Conservation (phyloP, 2,797 vertebrate species). For the Sebastes miniatus region DNA sequence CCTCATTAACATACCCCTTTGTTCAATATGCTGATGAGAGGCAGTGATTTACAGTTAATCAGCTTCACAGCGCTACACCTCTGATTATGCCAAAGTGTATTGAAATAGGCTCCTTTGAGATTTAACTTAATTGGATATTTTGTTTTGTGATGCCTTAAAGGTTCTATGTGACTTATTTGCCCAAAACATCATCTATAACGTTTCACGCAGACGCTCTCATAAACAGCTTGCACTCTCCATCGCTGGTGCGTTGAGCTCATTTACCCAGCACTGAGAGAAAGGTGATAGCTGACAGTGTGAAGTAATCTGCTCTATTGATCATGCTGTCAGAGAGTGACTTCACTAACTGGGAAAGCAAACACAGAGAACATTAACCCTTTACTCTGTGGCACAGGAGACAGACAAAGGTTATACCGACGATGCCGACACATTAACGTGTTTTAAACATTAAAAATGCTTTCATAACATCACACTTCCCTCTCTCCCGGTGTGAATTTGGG, state of each 20-base stretch:
- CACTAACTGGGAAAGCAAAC: conserved; percentile 76
- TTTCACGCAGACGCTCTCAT: conserved; percentile 11
- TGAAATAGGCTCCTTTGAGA: neutral
- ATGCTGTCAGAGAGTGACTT: conserved; percentile 75
- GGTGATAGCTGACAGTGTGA: conserved; percentile 84
- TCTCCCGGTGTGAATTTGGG: conserved; percentile 27
- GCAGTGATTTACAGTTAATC: conserved; percentile 49
- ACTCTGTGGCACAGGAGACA: neutral
- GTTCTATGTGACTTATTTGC: conserved; percentile 18
- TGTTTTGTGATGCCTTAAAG: neutral
- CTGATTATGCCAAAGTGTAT: neutral
- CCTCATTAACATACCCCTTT: conserved; percentile 65
- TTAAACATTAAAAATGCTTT: conserved; percentile 8
- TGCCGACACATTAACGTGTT: neutral
- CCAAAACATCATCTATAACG: conserved; percentile 9
- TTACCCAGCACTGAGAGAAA: conserved; percentile 76
- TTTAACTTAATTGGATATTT: conserved; percentile 1
- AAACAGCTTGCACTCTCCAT: conserved; percentile 11
- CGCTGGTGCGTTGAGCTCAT: conserved; percentile 64
- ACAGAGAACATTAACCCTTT: conserved; percentile 58
- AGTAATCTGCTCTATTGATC: conserved; percentile 86
- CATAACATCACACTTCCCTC: conserved; percentile 13
- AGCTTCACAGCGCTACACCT: neutral
- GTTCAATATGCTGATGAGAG: conserved; percentile 45
- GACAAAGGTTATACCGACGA: neutral